Percentiles rank a stretch among this genome's conserved stretches.
Conservation (phyloP, 1,140 invertebrate species). For the Penaeus chinensis region DNA sequence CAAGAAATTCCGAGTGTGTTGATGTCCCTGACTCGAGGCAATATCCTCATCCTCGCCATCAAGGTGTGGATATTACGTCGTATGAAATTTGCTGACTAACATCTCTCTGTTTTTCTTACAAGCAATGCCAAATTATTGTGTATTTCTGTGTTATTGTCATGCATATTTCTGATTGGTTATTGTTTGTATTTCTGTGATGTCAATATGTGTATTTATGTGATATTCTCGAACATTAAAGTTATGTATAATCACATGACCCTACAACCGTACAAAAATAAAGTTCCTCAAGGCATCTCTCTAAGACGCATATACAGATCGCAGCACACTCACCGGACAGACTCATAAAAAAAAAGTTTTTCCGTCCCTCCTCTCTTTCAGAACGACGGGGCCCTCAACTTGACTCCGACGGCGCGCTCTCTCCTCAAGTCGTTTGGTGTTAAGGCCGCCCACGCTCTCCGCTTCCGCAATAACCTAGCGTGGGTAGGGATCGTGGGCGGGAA, state of each 20-base stretch:
- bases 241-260: too few species aligned
- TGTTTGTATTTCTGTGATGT: too few species aligned
- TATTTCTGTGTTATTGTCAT: too few species aligned
- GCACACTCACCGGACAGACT: not conserved
- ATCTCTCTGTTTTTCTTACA: not conserved
- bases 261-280: too few species aligned
- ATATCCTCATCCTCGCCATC: constrained; percentile 30
- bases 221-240: too few species aligned
- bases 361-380: not conserved
- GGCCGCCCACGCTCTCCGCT: not conserved
- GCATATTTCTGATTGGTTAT: too few species aligned
- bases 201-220: too few species aligned
- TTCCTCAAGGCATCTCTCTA: too few species aligned
- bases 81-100: not conserved
- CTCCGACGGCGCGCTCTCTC: not conserved
- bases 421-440: constrained; percentile 9
- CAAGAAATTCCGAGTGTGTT: constrained; percentile 37
- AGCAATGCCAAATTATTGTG: not conserved
- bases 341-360: not conserved
- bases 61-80: constrained; percentile 16
- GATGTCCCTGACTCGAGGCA: constrained; percentile 18
- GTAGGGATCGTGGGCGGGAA: constrained; percentile 27
- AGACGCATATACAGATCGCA: not conserved
- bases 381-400: constrained; percentile 39
- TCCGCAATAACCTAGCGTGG: constrained; percentile 37